A percentile compares a stretch with the other conserved stretches of the same genome.
Evolutionary conservation across 2,888 invertebrate species (phyloP).

Genomic region (Onthophagus sagittarius): DNA sequence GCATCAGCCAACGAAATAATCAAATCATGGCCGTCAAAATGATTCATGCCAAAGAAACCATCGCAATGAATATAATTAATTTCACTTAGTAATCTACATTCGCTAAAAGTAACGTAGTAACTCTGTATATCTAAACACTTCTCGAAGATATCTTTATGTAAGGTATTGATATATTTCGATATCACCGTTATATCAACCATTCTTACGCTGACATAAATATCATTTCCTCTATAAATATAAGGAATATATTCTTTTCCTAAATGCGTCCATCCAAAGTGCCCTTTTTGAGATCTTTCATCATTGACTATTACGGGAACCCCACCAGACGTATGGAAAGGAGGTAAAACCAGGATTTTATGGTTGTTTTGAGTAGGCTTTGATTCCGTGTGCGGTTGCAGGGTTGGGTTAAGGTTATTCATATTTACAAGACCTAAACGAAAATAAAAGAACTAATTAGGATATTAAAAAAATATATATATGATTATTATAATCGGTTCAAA

Average conservation of each 20-base stretch:
- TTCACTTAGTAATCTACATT: conserved; percentile 85
- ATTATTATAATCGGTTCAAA: too few relatives aligned
- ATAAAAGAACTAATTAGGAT: not conserved
- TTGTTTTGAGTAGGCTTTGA: not conserved
- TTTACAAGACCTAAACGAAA: not conserved
- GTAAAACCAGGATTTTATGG: not conserved
- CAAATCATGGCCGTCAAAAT: conserved; percentile 83
- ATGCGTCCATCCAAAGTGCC: conserved; percentile 88
- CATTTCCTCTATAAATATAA: conserved; percentile 77
- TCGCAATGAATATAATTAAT: conserved; percentile 92
- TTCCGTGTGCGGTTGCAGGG: not conserved
- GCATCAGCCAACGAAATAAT: conserved; percentile 87
- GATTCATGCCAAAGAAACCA: conserved; percentile 81
- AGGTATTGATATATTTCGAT: conserved; percentile 82
- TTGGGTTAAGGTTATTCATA: not conserved
- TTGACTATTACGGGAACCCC: conserved; percentile 45
- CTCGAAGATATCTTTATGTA: conserved; percentile 80
- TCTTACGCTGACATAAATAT: conserved; percentile 88
- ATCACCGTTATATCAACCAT: conserved; percentile 90
- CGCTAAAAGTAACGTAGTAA: conserved; percentile 88
- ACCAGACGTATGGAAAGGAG: not conserved
- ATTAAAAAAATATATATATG: not conserved
- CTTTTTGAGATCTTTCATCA: conserved; percentile 74
- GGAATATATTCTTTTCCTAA: conserved; percentile 85
- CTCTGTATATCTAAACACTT: conserved; percentile 89